These are phyloP conservation scores for Halcyon senegalensis DNA, from an alignment of 2,113 vertebrate species.

Conservation along the genomic window DNA sequence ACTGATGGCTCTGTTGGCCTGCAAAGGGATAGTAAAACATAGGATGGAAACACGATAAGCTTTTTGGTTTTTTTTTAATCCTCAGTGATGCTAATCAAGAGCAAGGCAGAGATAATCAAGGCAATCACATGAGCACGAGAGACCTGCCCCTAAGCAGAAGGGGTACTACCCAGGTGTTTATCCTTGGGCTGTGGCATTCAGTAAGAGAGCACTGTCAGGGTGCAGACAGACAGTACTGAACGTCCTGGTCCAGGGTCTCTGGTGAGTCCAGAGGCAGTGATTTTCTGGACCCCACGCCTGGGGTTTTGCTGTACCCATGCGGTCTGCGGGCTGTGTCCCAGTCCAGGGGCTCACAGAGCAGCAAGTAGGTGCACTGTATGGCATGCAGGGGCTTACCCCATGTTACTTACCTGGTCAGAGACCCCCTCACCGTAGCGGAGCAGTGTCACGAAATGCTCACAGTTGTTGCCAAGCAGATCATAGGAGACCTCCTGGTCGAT, in stretches of 20 bases:
- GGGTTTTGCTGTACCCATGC: not conserved
- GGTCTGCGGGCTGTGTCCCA: not conserved
- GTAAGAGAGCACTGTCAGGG: not conserved
- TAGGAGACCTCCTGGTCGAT: constrained; percentile 88
- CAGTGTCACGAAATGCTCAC: constrained; percentile 92
- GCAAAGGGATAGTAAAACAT: not conserved
- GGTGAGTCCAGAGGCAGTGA: not conserved
- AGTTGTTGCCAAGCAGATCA: constrained; percentile 88
- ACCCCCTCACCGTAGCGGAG: constrained; percentile 88
- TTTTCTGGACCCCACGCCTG: accelerated
- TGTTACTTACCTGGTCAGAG: constrained; percentile 85
- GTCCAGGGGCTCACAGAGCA: not conserved
- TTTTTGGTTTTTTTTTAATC: not conserved
- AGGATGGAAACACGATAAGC: not conserved
- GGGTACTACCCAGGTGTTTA: not conserved
- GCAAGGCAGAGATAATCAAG: not conserved
- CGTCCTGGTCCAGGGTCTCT: not conserved
- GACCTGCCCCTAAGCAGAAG: accelerated
- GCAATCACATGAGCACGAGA: not conserved
- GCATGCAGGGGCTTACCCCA: not conserved
- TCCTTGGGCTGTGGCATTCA: too few relatives aligned
- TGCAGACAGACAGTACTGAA: not conserved
- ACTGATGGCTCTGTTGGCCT: constrained; percentile 85
- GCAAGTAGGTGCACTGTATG: not conserved
- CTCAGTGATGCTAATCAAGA: not conserved